A percentile compares a stretch with the other conserved stretches of the same genome.
Evolutionary conservation across 2,888 invertebrate genomes (phyloP).

Genomic region (Sesia bembeciformis): DNA sequence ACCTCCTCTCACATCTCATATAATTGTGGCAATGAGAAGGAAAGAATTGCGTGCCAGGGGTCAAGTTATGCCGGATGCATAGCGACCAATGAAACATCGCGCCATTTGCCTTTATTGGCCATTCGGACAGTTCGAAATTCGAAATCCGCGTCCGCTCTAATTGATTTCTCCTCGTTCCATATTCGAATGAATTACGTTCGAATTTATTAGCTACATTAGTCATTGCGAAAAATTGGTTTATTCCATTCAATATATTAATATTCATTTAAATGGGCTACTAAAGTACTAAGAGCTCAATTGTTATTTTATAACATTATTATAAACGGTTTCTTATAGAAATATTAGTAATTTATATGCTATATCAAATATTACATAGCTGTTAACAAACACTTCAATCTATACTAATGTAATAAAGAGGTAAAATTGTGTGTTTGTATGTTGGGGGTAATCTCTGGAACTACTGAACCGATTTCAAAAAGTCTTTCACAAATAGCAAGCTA

Average conservation of each 20-base stretch:
- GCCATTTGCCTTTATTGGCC: constrained; percentile 63
- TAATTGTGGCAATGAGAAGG: neutral
- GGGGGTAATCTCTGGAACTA: too few species aligned
- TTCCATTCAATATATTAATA: neutral
- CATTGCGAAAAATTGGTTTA: too few species aligned
- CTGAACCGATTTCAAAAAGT: too few species aligned
- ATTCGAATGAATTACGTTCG: constrained; percentile 32
- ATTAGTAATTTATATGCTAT: too few species aligned
- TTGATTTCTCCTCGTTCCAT: constrained; percentile 45
- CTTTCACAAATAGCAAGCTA: too few species aligned
- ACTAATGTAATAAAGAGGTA: too few species aligned
- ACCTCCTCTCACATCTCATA: constrained; percentile 4
- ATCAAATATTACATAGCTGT: too few species aligned
- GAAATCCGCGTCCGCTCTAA: constrained; percentile 50
- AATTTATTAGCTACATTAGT: neutral
- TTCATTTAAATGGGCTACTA: neutral
- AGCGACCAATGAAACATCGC: constrained; percentile 39
- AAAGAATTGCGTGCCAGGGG: constrained; percentile 8
- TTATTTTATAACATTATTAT: too few species aligned
- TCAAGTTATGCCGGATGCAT: constrained; percentile 31
- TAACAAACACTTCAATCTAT: too few species aligned
- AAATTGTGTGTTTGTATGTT: too few species aligned
- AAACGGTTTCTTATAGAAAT: too few species aligned
- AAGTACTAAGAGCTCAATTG: too few species aligned
- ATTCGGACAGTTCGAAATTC: constrained; percentile 51